Evolutionary conservation across 2,888 invertebrate genomes (phyloP), one percentile per base, ranked within the genome.

Genomic region (Drosophila mimetica): DNA sequence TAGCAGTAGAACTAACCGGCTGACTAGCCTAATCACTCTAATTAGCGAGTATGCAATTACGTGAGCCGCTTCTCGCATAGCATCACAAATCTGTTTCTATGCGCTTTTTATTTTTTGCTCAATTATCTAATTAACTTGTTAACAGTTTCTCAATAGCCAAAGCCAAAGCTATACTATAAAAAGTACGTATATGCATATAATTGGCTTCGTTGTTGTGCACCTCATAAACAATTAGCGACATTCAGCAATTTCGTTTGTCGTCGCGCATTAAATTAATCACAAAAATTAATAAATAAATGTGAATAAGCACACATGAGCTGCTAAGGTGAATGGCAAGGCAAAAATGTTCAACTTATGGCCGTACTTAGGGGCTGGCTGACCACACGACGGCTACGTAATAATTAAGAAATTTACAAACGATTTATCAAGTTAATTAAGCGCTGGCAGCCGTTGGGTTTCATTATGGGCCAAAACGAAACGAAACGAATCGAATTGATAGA

Each of bases 391-490:
- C 79, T 73, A 79, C 88, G 83, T 85, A 77, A 79, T 83, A 86
- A 83, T 88, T 88, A 84, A 86, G 86, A 85, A 88, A 88, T 86
- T 88, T 82, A 78, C 86, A 88, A 88, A 79, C 86, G 70, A 86
- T 86, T 86, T 86, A 86, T 86, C 86, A 87, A 72, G 74, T 86
- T 86, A 86, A 86, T 86, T 86, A 87, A 86, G 82, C 73, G 81
- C 71, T 86, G 78, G 73, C 74, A 65, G 58, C 59, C 50, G 54
- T 53, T 77, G 54, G 39, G n/a, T 73, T 58, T 71, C 55, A 69
- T 50, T 66, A 55, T 55, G 20, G 34, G 41, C 36, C 28, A 55
- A 60, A 60, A 13, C 32, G 48, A 48, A 48, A 4, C 47, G 61
- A 39, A 39, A 41, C 53, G 61, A 41, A 28, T 13, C 16, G 81